Evolutionary conservation across 2,113 vertebrate genomes (phyloP).

Genomic region (Odocoileus virginianus): DNA sequence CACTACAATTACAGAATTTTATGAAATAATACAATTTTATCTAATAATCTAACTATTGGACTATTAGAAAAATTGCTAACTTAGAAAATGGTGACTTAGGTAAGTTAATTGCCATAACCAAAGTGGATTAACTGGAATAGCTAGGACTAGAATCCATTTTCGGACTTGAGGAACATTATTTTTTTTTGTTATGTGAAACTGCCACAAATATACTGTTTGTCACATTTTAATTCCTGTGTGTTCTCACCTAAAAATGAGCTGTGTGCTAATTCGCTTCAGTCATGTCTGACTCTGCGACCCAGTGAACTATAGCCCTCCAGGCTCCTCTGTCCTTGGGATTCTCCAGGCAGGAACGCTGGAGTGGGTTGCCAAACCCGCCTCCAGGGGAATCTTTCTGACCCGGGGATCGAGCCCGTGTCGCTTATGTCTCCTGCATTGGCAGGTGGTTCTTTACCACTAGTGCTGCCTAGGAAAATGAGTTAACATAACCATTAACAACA

Average conservation of each 20-base stretch:
- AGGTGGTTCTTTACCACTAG: background rate
- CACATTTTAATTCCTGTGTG: background rate
- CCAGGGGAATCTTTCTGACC: background rate
- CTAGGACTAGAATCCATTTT: background rate
- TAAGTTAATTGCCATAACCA: background rate
- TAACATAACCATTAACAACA: background rate
- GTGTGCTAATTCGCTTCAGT: background rate
- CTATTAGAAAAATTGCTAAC: background rate
- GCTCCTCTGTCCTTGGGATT: background rate
- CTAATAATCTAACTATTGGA: background rate
- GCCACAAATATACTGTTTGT: background rate
- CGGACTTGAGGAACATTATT: background rate
- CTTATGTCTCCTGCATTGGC: background rate
- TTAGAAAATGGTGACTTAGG: background rate
- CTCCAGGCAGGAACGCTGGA: background rate
- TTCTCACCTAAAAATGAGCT: background rate
- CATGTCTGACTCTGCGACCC: background rate
- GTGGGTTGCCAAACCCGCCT: background rate
- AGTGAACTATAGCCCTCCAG: background rate
- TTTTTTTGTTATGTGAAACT: background rate
- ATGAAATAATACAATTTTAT: background rate
- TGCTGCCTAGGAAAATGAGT: background rate
- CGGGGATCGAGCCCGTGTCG: background rate
- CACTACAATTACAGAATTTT: background rate
- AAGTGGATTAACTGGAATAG: background rate